A percentile compares a stretch with the other conserved stretches of the same genome.
Evolutionary conservation across 2,797 vertebrate genomes (phyloP).

Genomic region (Oryzias sinensis): DNA sequence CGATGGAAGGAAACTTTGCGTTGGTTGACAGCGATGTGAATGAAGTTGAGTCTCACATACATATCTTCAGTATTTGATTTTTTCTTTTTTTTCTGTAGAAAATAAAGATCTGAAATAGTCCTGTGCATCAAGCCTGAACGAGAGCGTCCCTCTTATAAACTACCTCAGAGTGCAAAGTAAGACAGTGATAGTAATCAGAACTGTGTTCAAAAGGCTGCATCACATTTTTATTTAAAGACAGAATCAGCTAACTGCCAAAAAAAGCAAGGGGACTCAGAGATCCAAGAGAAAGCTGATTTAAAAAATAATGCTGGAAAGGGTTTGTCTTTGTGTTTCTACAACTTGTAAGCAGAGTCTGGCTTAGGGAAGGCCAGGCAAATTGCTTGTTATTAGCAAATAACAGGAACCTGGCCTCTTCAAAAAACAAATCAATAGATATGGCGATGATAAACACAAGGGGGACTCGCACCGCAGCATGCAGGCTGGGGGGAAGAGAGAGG

Average conservation of each 20-base stretch:
- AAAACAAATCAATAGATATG: constrained; percentile 81
- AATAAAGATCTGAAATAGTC: constrained; percentile 43
- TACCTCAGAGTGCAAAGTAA: constrained; percentile 34
- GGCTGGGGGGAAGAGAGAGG: constrained; percentile 41
- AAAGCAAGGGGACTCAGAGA: constrained; percentile 71
- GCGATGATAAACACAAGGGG: constrained; percentile 68
- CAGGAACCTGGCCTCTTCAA: constrained; percentile 66
- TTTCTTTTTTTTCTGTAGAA: constrained; percentile 29
- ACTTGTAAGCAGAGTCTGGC: constrained; percentile 60
- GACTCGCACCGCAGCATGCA: constrained; percentile 56
- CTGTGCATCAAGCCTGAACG: constrained; percentile 51
- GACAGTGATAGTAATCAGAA: constrained; percentile 58
- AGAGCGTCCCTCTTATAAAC: constrained; percentile 55
- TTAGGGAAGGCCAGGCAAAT: constrained; percentile 68
- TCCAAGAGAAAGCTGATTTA: constrained; percentile 73
- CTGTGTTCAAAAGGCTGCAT: constrained; percentile 42
- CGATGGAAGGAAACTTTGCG: constrained; percentile 59
- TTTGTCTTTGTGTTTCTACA: constrained; percentile 70
- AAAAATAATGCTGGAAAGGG: constrained; percentile 74
- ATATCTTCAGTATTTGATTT: constrained; percentile 58
- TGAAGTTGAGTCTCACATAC: constrained; percentile 57
- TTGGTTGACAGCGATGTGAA: constrained; percentile 52
- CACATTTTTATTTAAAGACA: constrained; percentile 70
- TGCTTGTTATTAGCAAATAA: constrained; percentile 73
- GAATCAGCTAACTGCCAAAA: constrained; percentile 70